Conservation (phyloP, 2,888 invertebrate species). For the Caenorhabditis doughertyi region DNA sequence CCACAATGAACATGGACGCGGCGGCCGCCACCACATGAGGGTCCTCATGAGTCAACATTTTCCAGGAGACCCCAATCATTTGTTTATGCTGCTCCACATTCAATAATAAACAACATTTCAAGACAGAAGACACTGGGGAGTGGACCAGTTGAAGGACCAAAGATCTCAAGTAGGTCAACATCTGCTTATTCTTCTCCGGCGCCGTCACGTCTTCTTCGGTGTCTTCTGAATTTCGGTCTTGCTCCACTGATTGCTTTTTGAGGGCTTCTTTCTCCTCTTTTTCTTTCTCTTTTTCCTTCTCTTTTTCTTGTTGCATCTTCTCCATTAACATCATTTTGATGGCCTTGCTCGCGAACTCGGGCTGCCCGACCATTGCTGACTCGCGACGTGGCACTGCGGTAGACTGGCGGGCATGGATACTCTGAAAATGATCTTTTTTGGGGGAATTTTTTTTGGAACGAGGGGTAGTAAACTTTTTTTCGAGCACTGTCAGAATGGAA, state of each 20-base stretch:
- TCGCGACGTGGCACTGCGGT: slow-evolving; percentile 79
- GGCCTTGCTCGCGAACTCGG: slow-evolving; percentile 79
- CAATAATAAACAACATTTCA: slow-evolving; percentile 93
- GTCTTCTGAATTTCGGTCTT: slow-evolving; percentile 71
- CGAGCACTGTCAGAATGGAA: no score
- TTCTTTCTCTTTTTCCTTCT: slow-evolving; percentile 80
- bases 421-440: slow-evolving; percentile 51
- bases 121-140: slow-evolving; percentile 90
- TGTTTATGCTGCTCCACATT: slow-evolving; percentile 86
- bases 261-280: slow-evolving; percentile 73
- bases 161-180: slow-evolving; percentile 67
- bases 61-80: slow-evolving; percentile 95
- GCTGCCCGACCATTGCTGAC: slow-evolving; percentile 80
- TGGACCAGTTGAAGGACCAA: slow-evolving; percentile 87
- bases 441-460: no score
- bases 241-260: slow-evolving; percentile 73
- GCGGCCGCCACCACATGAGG: slow-evolving; percentile 85
- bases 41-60: slow-evolving; percentile 93
- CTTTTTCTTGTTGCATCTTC: slow-evolving; percentile 79
- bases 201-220: slow-evolving; percentile 70
- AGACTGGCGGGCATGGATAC: slow-evolving; percentile 74
- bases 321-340: slow-evolving; percentile 80
- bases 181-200: slow-evolving; percentile 65
- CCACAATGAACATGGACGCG: slow-evolving; percentile 93
- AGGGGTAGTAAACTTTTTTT: no score